Base-by-base conservation (phyloP, 2,888 invertebrate species). In the Agonopterix heracliana region DNA sequence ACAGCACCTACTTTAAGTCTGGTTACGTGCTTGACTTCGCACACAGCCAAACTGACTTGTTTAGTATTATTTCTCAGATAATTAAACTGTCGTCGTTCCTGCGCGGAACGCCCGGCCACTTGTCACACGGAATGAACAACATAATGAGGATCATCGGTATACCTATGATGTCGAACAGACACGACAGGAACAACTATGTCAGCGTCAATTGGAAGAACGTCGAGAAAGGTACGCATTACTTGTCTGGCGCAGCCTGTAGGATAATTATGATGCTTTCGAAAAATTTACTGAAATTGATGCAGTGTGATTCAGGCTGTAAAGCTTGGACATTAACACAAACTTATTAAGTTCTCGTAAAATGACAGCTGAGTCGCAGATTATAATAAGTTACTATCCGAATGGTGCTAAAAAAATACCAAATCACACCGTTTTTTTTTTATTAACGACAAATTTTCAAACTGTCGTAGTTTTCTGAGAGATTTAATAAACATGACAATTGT, bases 111-210 rank as follows among this genome's bases (percentile, higher is more conserved):
- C 69, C 78, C 0, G 84, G 81, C 0, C 82, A 85, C 54, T 13
- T 42, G 0, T 67, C 71, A 0, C 82, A 82, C 51, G 54, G 70
- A 0, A 44, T 82, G 2, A 70, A 66, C 55, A 60, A 66, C 34
- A 57, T 87, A 8, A 44, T 86, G 56, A 57, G 83, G 0, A 58
- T 65, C 0, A 59, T 83, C 0, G 86, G 83, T 0, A 12, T 84
- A 0, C 79, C 74, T 0, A 84, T 85, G 84, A 77, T 75, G 72
- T 84, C 84, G 3, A 95, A 94, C 65, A 89, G 95, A 9, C 89
- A 79, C 57, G 95, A 95, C 57, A 82, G 95, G 1, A 93, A 94
- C 62, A 89, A 90, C 45, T 93, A 88, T 66, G 90, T 93, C 9
- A 72, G 65, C 1, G 90, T 95, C 13, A 80, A 90, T 43, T 94